Percentiles rank a stretch among this genome's conserved stretches.
phyloP scores from a whole-genome alignment of 2,797 vertebrate genomes.

The Podarcis siculus region DNA sequence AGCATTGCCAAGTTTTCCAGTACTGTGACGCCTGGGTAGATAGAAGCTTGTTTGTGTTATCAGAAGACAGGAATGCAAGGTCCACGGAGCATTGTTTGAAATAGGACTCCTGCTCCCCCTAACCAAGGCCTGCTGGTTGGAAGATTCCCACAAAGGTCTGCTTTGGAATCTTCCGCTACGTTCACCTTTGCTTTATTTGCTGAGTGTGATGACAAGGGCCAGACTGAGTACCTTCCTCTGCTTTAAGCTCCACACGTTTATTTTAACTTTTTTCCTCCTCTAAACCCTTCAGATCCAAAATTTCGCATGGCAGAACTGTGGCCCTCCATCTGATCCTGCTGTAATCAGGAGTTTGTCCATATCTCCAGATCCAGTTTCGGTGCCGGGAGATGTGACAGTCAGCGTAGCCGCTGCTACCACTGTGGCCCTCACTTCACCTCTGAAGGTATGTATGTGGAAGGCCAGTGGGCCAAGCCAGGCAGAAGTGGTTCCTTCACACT shows the following conservation, averaged over 20 bases:
- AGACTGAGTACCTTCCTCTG: neutral
- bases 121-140: neutral
- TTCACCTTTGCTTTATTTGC: neutral
- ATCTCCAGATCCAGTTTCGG: conserved; percentile 72
- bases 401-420: conserved; percentile 19
- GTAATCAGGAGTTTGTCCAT: conserved; percentile 72
- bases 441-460: conserved; percentile 66
- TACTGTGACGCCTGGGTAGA: neutral
- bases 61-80: neutral
- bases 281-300: conserved; percentile 38
- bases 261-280: conserved; percentile 5
- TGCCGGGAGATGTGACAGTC: conserved; percentile 72
- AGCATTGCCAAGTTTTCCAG: neutral
- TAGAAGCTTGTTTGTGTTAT: no score
- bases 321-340: conserved; percentile 66
- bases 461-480: neutral
- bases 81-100: neutral
- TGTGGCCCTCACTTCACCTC: conserved; percentile 58
- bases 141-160: neutral
- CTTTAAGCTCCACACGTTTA: neutral
- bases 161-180: neutral
- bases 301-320: conserved; percentile 81
- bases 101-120: neutral
- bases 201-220: neutral
- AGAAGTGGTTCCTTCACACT: neutral